Evolutionary conservation across 2,888 invertebrate genomes (phyloP).

Genomic region (Azorinus chamasolen): DNA sequence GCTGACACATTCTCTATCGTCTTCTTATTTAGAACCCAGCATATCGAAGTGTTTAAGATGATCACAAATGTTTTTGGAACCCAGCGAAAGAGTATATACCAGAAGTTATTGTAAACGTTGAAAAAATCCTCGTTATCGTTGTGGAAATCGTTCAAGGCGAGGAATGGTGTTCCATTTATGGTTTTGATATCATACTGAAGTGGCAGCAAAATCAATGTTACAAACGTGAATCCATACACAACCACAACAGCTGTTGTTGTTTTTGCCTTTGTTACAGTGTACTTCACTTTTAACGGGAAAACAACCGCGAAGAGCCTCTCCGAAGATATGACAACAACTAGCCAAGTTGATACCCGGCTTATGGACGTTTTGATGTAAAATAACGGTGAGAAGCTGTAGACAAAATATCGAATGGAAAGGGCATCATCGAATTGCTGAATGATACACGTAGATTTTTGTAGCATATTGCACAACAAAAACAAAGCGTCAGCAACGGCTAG

Average conservation of each 20-base stretch:
- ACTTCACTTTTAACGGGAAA: constrained; percentile 46
- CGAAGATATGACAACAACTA: constrained; percentile 35
- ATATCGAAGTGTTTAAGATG: constrained; percentile 23
- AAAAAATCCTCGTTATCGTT: constrained; percentile 24
- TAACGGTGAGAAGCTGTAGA: constrained; percentile 23
- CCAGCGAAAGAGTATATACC: constrained; percentile 41
- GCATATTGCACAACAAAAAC: constrained; percentile 33
- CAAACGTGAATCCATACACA: constrained; percentile 33
- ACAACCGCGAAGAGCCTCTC: constrained; percentile 51
- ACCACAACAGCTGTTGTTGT: constrained; percentile 23
- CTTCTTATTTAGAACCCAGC: too few relatives aligned
- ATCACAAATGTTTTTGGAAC: constrained; percentile 38
- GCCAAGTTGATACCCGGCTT: constrained; percentile 34
- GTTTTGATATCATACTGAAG: constrained; percentile 10
- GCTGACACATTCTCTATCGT: background rate
- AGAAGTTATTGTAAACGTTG: constrained; percentile 25
- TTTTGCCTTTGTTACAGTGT: constrained; percentile 16
- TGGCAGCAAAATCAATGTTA: constrained; percentile 14
- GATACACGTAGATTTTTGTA: constrained; percentile 32
- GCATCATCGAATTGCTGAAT: constrained; percentile 30
- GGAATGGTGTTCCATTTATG: constrained; percentile 10
- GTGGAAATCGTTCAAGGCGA: constrained; percentile 33
- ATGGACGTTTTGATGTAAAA: constrained; percentile 39
- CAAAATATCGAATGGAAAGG: constrained; percentile 23
- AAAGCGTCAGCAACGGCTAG: constrained; percentile 43